Evolutionary conservation across 1,140 invertebrate genomes (phyloP).

Genomic region (Andrena cerasifolii): DNA sequence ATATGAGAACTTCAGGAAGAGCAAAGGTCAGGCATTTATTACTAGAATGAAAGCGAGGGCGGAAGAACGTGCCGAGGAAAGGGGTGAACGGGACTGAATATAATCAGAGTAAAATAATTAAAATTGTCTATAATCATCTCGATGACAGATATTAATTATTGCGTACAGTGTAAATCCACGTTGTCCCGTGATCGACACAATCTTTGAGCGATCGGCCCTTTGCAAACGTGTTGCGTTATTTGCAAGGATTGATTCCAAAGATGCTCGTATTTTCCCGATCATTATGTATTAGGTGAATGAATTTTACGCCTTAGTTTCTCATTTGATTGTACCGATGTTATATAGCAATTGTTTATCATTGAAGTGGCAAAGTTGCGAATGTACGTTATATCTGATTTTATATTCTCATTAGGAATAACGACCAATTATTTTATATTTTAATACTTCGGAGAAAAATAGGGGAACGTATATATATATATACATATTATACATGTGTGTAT

Average conservation of each 20-base stretch:
- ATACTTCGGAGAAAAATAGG: not conserved
- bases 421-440: conserved; percentile 35
- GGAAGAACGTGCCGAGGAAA: conserved; percentile 88
- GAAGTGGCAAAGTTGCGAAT: conserved; percentile 13
- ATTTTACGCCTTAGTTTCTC: not conserved
- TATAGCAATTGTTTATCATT: conserved; percentile 9
- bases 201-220: not conserved
- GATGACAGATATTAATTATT: conserved; percentile 27
- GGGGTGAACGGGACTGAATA: conserved; percentile 77
- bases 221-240: not conserved
- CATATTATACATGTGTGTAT: no score
- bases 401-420: conserved; percentile 7
- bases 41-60: conserved; percentile 97
- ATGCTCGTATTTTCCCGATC: conserved; percentile 28
- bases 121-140: conserved; percentile 35
- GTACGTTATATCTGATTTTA: conserved; percentile 14
- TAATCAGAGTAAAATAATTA: conserved; percentile 21
- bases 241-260: conserved; percentile 24
- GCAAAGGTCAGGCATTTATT: conserved; percentile 97
- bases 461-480: no score
- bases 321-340: not conserved
- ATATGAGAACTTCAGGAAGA: conserved; percentile 98
- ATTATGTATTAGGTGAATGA: not conserved
- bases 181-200: conserved; percentile 35
- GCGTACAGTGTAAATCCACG: conserved; percentile 33